Conservation (phyloP, 2,113 vertebrate genomes). For the Oncorhynchus tshawytscha region DNA sequence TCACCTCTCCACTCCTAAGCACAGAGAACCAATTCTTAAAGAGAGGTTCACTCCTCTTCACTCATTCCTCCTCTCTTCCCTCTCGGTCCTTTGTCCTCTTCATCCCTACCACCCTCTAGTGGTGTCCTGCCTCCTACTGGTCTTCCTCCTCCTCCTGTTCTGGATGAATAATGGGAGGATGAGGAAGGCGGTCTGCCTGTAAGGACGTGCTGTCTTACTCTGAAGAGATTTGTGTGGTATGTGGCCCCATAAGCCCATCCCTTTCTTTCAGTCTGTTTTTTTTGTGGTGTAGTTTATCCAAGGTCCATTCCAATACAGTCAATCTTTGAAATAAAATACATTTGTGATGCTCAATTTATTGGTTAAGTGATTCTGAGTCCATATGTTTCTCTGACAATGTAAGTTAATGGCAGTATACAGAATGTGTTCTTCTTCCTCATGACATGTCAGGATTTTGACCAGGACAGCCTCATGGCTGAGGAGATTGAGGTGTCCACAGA, state of each 20-base stretch:
- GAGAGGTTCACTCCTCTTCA: not conserved
- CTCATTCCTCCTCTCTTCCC: constrained; percentile 19
- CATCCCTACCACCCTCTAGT: constrained; percentile 18
- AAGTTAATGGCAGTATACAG: not conserved
- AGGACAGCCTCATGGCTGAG: constrained; percentile 23
- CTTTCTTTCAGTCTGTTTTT: not conserved
- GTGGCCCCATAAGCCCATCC: not conserved
- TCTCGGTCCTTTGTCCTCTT: constrained; percentile 21
- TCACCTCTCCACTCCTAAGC: constrained; percentile 48
- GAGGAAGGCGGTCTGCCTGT: constrained; percentile 9
- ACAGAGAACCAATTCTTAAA: constrained; percentile 57
- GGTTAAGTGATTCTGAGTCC: too few species aligned
- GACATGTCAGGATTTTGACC: constrained; percentile 14
- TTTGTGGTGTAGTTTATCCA: not conserved
- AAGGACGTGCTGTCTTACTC: constrained; percentile 29
- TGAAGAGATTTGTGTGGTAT: constrained; percentile 53
- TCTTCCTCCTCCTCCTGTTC: constrained; percentile 2
- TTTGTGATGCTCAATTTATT: too few species aligned
- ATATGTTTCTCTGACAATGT: too few species aligned
- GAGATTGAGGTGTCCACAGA: constrained; percentile 16
- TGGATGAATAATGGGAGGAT: constrained; percentile 7
- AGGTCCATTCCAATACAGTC: not conserved
- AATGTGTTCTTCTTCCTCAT: not conserved
- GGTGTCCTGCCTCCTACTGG: constrained; percentile 15
- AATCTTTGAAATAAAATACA: not conserved